Evolutionary conservation across 2,113 vertebrate genomes (phyloP).

Genomic region (Chascanopsetta lugubris): DNA sequence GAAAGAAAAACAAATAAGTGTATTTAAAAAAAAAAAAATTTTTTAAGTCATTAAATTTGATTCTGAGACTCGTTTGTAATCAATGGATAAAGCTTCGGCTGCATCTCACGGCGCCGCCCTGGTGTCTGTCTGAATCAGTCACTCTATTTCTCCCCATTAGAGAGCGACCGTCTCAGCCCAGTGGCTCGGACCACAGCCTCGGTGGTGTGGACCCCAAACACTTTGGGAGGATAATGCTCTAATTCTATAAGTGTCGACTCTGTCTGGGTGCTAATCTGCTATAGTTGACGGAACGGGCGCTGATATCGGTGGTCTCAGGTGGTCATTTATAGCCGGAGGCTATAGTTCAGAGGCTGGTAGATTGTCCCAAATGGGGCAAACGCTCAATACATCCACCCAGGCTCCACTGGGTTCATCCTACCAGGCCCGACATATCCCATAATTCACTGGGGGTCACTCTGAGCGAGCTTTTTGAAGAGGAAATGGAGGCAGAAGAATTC

Average conservation of each 20-base stretch:
- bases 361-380: no score
- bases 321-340: no score
- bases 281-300: slow-evolving; percentile 22
- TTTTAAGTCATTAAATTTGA: background rate
- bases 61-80: no score
- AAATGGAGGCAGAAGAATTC: no score
- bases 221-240: background rate
- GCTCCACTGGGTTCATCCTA: no score
- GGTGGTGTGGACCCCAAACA: background rate
- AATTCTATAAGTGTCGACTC: background rate
- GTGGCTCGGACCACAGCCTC: no score
- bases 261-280: background rate
- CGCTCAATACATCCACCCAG: no score
- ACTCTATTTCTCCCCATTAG: slow-evolving; percentile 4
- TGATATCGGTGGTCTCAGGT: no score
- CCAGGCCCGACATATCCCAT: no score
- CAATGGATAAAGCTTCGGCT: background rate
- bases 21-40: background rate
- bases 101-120: background rate
- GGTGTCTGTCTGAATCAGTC: slow-evolving; percentile 7
- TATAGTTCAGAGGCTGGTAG: no score
- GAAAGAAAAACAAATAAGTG: slow-evolving; percentile 27
- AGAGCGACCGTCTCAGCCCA: background rate
- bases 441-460: no score
- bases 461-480: no score